Evolutionary conservation across 1,140 invertebrate species (phyloP).

Genomic region (Meteorus sp.): DNA sequence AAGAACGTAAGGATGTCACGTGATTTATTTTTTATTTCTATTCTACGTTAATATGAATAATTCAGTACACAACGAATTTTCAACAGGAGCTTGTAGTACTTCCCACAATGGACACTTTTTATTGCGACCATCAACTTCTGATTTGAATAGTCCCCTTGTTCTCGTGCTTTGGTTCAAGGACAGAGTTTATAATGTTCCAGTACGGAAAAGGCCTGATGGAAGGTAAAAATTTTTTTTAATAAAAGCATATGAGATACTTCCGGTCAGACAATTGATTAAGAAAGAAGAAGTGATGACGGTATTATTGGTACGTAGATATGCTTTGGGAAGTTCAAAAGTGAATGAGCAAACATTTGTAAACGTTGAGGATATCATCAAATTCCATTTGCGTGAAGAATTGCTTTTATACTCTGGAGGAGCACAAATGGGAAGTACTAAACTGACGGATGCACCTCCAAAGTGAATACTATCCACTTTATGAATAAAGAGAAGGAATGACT

Average conservation of each 20-base stretch:
- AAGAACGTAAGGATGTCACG: constrained; percentile 44
- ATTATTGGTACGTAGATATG: constrained; percentile 40
- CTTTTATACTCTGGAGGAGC: constrained; percentile 46
- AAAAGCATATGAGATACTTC: neutral
- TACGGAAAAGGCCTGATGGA: constrained; percentile 49
- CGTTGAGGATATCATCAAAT: constrained; percentile 53
- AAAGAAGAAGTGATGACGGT: constrained; percentile 20
- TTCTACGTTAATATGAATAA: neutral
- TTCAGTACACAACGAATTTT: neutral
- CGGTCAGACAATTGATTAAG: neutral
- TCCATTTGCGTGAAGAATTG: constrained; percentile 46
- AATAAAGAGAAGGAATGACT: too few species aligned
- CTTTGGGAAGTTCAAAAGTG: constrained; percentile 45
- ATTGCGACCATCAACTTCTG: constrained; percentile 49
- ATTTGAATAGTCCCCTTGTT: constrained; percentile 48
- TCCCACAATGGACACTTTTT: constrained; percentile 51
- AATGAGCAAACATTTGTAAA: constrained; percentile 47
- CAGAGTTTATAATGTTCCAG: constrained; percentile 52
- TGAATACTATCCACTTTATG: too few species aligned
- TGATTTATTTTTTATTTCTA: constrained; percentile 17
- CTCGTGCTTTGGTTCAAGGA: constrained; percentile 53
- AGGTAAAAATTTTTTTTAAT: constrained; percentile 37
- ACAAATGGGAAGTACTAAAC: constrained; percentile 47
- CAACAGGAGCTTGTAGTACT: constrained; percentile 18
- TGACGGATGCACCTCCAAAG: constrained; percentile 50